Percentiles rank a stretch among this genome's conserved stretches.
These are phyloP conservation scores for Glomeris marginata DNA, from an alignment of 2,888 invertebrate species.

Conservation along the genomic window DNA sequence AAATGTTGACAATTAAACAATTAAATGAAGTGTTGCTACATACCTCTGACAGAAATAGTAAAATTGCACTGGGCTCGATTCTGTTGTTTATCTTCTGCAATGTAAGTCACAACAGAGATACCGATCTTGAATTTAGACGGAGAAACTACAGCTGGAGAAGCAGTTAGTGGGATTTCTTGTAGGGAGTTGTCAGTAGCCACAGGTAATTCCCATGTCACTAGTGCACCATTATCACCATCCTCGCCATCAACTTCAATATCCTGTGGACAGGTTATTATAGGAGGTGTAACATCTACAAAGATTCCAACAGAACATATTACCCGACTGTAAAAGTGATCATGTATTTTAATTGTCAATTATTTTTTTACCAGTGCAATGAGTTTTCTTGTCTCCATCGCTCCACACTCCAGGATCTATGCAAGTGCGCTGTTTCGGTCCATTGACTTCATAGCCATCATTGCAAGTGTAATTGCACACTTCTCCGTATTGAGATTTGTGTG, in stretches of 20 bases:
- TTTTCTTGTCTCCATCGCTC: conserved; percentile 37
- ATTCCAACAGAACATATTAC: conserved; percentile 22
- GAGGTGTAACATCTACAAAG: conserved; percentile 41
- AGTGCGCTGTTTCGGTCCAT: conserved; percentile 38
- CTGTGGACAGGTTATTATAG: conserved; percentile 41
- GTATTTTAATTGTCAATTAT: no score
- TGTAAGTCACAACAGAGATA: conserved; percentile 41
- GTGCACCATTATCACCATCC: conserved; percentile 37
- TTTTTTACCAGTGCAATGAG: conserved; percentile 39
- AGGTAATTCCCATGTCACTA: conserved; percentile 38
- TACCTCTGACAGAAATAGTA: conserved; percentile 40
- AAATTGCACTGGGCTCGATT: conserved; percentile 47
- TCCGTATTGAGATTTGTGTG: conserved; percentile 39
- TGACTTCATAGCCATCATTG: conserved; percentile 41
- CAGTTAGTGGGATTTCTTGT: conserved; percentile 38
- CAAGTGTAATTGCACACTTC: conserved; percentile 43
- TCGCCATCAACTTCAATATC: conserved; percentile 35
- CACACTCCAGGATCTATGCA: conserved; percentile 42
- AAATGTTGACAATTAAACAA: conserved; percentile 2
- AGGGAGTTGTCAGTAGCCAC: conserved; percentile 43
- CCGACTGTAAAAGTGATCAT: no score
- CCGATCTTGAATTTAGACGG: conserved; percentile 44
- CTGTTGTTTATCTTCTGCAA: conserved; percentile 43
- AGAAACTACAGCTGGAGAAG: conserved; percentile 41
- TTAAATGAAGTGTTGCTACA: conserved; percentile 11